Conservation (phyloP, 1,140 invertebrate species). For the Plectrocnemia conspersa region DNA sequence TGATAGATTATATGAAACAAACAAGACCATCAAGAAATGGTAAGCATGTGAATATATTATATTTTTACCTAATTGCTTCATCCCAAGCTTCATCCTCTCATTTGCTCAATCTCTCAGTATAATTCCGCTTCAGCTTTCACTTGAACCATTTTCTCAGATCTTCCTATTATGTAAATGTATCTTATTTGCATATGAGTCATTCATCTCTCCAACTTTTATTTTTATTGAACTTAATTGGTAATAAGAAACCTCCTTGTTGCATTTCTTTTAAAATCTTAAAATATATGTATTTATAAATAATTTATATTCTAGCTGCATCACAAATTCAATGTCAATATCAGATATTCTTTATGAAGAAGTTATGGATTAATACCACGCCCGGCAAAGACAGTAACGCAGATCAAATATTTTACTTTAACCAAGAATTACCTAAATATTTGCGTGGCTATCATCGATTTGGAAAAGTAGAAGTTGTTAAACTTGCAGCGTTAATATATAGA, state of each 20-base stretch:
- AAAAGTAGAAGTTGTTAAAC: constrained; percentile 71
- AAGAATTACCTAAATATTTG: constrained; percentile 90
- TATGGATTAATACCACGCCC: constrained; percentile 88
- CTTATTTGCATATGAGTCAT: too few species aligned
- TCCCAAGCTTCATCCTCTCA: background rate
- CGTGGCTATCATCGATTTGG: constrained; percentile 81
- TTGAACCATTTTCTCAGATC: too few species aligned
- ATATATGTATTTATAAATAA: background rate
- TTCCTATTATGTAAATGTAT: too few species aligned
- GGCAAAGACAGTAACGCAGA: constrained; percentile 86
- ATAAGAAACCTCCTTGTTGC: too few species aligned
- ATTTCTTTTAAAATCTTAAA: too few species aligned
- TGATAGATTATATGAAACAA: constrained; percentile 81
- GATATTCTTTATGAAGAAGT: constrained; percentile 95
- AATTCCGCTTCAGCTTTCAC: background rate
- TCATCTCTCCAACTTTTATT: constrained; percentile 9
- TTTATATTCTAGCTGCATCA: constrained; percentile 40
- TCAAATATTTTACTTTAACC: constrained; percentile 91
- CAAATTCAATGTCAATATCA: constrained; percentile 81
- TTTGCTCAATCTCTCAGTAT: background rate
- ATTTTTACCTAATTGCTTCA: background rate
- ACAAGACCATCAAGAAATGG: constrained; percentile 70
- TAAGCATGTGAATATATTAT: constrained; percentile 41
- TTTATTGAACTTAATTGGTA: background rate
- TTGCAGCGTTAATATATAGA: constrained; percentile 78